Evolutionary conservation across 1,140 invertebrate genomes (phyloP).

Genomic region (Caenorhabditis brenneri): DNA sequence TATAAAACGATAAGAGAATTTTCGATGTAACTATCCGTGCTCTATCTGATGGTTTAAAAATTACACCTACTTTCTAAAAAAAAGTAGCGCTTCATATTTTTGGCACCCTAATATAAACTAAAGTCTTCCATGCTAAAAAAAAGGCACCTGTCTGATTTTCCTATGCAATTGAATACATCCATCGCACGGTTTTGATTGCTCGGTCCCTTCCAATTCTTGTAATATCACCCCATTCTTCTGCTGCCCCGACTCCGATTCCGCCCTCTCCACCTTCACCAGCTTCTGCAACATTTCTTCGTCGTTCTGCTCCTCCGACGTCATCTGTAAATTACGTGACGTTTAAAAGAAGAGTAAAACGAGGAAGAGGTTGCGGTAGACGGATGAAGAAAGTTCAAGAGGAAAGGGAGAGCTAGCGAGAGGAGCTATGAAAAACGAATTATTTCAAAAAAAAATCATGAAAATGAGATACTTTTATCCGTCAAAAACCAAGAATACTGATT

Average conservation of each 20-base stretch:
- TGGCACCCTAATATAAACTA: too few relatives aligned
- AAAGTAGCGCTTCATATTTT: too few relatives aligned
- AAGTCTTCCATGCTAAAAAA: not conserved
- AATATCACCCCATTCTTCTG: not conserved
- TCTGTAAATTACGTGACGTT: conserved; percentile 36
- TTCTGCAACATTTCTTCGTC: not conserved
- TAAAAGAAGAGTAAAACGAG: not conserved
- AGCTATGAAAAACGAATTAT: not conserved
- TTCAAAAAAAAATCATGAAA: not conserved
- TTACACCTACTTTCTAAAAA: too few relatives aligned
- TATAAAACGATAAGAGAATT: too few relatives aligned
- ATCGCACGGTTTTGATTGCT: not conserved
- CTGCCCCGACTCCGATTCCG: not conserved
- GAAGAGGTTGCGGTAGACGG: too few relatives aligned
- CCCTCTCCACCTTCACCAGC: not conserved
- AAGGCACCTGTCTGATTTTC: not conserved
- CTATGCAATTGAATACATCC: conserved; percentile 21
- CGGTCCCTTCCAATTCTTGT: not conserved
- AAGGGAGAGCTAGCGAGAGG: not conserved
- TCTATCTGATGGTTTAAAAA: too few relatives aligned
- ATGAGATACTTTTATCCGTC: conserved; percentile 36
- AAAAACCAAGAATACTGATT: not conserved
- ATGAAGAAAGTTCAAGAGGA: not conserved
- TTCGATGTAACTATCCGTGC: too few relatives aligned
- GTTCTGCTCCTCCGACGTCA: conserved; percentile 21